These are phyloP conservation scores for Parapsyche elsis DNA, from an alignment of 1,140 invertebrate species.

Conservation along the genomic window DNA sequence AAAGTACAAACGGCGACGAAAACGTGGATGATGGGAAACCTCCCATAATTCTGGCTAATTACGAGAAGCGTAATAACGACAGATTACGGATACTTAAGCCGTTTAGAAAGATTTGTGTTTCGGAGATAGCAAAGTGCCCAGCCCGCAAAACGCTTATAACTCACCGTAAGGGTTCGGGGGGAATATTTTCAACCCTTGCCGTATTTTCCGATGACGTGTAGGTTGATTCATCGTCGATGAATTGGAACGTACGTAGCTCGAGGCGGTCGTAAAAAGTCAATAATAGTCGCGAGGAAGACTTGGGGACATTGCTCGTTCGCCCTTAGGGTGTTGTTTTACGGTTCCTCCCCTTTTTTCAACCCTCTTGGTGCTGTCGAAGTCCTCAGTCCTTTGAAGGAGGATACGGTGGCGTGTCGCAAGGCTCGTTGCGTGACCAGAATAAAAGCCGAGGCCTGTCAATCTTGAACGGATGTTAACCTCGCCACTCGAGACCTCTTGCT, in stretches of 20 bases:
- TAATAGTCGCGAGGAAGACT: too few species aligned
- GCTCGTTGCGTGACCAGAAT: constrained; percentile 4
- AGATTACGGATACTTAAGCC: constrained; percentile 40
- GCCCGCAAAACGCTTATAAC: not conserved
- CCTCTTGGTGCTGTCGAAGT: too few species aligned
- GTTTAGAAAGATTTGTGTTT: constrained; percentile 36
- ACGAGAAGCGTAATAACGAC: constrained; percentile 37
- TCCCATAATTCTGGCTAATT: constrained; percentile 41
- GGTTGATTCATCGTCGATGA: too few species aligned
- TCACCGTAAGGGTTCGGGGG: too few species aligned
- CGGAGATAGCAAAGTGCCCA: not conserved
- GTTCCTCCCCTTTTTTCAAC: too few species aligned
- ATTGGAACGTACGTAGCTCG: too few species aligned
- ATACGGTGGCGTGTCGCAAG: not conserved
- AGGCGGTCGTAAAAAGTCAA: too few species aligned
- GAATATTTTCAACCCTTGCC: too few species aligned
- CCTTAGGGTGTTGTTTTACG: too few species aligned
- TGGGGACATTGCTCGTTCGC: too few species aligned
- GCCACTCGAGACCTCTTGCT: not conserved
- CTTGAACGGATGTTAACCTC: constrained; percentile 18
- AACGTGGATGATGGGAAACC: constrained; percentile 22
- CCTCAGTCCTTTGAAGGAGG: too few species aligned
- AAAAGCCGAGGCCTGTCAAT: constrained; percentile 7
- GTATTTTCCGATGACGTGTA: too few species aligned
- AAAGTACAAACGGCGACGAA: not conserved